Percentiles rank a stretch among this genome's conserved stretches.
These are phyloP conservation scores for Gallinago undulata DNA, from an alignment of 2,113 vertebrate genomes.

Conservation along the genomic window DNA sequence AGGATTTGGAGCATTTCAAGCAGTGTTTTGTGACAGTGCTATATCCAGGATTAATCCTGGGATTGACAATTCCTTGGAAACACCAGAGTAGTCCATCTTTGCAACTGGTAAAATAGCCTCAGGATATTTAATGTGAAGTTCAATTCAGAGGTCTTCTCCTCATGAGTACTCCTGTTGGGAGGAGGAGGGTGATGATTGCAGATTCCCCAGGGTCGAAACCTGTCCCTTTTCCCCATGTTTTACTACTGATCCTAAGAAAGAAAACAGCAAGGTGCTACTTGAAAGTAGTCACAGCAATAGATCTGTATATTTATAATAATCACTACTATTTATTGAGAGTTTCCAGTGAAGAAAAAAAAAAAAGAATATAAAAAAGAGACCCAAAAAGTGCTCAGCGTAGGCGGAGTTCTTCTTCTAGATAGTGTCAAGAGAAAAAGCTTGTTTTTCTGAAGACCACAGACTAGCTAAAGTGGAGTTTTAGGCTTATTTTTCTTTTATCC, in stretches of 20 bases:
- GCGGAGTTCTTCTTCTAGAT: background rate
- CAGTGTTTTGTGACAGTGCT: background rate
- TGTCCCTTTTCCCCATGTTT: background rate
- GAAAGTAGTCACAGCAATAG: background rate
- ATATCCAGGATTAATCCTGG: background rate
- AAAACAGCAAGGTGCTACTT: background rate
- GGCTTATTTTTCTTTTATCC: slow-evolving; percentile 66
- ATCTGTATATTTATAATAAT: background rate
- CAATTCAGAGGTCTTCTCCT: background rate
- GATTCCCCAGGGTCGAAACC: background rate
- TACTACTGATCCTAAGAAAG: background rate
- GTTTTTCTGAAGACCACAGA: slow-evolving; percentile 5
- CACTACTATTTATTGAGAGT: background rate
- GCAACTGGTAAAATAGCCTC: background rate
- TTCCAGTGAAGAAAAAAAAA: background rate
- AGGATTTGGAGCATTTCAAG: background rate
- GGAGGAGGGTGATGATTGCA: background rate
- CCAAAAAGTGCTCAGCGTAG: background rate
- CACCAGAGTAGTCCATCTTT: background rate
- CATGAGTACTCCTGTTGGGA: background rate
- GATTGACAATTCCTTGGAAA: background rate
- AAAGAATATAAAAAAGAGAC: background rate
- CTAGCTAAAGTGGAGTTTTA: slow-evolving; percentile 41
- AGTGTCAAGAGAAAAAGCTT: background rate
- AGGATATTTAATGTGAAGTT: background rate